Evolutionary conservation across 1,140 invertebrate genomes (phyloP).

Genomic region (Zaprionus inermis): DNA sequence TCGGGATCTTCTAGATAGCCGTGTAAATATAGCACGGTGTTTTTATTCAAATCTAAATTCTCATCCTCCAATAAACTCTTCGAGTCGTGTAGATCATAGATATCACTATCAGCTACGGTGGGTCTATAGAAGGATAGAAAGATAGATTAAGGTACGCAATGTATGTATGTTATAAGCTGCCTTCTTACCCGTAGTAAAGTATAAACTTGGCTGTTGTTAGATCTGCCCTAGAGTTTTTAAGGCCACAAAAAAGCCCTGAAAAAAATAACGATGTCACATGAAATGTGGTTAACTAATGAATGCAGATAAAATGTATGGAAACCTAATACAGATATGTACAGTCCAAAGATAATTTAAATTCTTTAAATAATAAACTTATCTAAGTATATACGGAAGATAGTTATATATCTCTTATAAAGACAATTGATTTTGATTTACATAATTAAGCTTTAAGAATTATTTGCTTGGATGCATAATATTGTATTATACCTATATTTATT

Average conservation of each 20-base stretch:
- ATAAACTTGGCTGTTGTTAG: slow-evolving; percentile 73
- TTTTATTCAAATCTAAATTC: slow-evolving; percentile 85
- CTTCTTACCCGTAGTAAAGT: slow-evolving; percentile 69
- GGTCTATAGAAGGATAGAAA: slow-evolving; percentile 46
- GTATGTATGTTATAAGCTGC: neutral
- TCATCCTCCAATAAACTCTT: slow-evolving; percentile 74
- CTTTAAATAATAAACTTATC: slow-evolving; percentile 12
- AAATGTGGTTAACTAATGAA: slow-evolving; percentile 1
- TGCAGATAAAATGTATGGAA: slow-evolving; percentile 3
- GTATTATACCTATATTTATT: neutral
- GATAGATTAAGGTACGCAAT: neutral
- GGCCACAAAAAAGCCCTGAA: slow-evolving; percentile 69
- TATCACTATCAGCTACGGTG: slow-evolving; percentile 71
- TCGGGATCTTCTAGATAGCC: slow-evolving; percentile 86
- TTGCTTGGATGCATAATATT: neutral
- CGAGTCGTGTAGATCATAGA: slow-evolving; percentile 71
- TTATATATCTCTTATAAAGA: neutral
- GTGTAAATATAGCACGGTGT: slow-evolving; percentile 86
- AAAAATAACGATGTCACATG: slow-evolving; percentile 9
- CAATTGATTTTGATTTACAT: neutral
- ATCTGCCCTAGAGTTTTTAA: slow-evolving; percentile 65
- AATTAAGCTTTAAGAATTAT: neutral
- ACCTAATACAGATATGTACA: neutral
- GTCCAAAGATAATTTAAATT: slow-evolving; percentile 6
- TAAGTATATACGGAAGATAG: slow-evolving; percentile 9